phyloP scores from a whole-genome alignment of 1,140 invertebrate genomes.

The Atta cephalotes region DNA sequence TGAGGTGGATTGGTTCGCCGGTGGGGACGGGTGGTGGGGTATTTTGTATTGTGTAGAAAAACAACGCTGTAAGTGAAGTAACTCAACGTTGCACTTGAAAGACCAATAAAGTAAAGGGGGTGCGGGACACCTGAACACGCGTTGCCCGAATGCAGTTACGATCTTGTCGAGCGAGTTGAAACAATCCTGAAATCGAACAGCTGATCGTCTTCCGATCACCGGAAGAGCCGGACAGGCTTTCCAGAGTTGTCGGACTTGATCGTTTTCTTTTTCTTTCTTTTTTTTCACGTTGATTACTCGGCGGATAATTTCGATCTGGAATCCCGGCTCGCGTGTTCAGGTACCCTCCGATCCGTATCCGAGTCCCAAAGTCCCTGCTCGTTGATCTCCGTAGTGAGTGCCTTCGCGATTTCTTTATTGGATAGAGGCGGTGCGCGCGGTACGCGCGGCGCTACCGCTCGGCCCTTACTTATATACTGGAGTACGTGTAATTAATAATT shows the following conservation, averaged over 20 bases:
- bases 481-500: conserved; percentile 83
- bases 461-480: conserved; percentile 76
- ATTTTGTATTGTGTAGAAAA: conserved; percentile 86
- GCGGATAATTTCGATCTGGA: conserved; percentile 22
- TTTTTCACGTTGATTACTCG: background rate
- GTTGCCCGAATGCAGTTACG: conserved; percentile 36
- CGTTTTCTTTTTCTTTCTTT: background rate
- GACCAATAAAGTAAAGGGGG: conserved; percentile 79
- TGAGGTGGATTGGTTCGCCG: conserved; percentile 67
- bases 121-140: conserved; percentile 74
- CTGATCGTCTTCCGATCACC: background rate
- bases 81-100: conserved; percentile 85
- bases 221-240: background rate
- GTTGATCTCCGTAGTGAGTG: conserved; percentile 83
- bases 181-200: background rate
- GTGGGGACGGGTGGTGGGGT: conserved; percentile 78
- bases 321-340: conserved; percentile 71
- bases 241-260: background rate
- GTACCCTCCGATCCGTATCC: conserved; percentile 83
- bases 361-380: conserved; percentile 79
- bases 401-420: conserved; percentile 84
- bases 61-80: conserved; percentile 86
- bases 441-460: conserved; percentile 75
- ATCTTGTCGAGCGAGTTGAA: background rate
- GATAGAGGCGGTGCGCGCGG: conserved; percentile 78